Base-by-base conservation (phyloP, 2,797 vertebrate genomes). In the Acropternis orthonyx region DNA sequence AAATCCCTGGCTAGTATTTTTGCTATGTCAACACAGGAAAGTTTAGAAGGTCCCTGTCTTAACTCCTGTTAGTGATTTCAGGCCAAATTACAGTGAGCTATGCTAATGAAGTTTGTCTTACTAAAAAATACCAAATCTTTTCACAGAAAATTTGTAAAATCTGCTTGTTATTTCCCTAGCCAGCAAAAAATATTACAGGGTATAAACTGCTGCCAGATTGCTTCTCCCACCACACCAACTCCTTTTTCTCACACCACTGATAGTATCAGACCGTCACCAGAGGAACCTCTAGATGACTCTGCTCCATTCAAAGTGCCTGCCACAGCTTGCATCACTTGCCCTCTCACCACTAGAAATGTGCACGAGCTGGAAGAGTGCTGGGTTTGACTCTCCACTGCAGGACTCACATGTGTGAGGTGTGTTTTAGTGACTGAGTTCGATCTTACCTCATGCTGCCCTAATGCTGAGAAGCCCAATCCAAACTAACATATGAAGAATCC, bases 341-440 rank as follows among this genome's bases (percentile, higher is more conserved):
- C 2, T 1, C 21, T 51, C 34, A 24, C 30, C 49, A 5, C 32
- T 59, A 52, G 55, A 44, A 84, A 15, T 28, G 22, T 41, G 21
- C n/a, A 21, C 8, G 30, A 59, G 24, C 49, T 1, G 5, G 5
- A 49, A 5, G 10, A 36, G 26, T 6, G 16, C 39, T 95, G 39
- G 2, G 21, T 36, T 67, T 75, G 43, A 8, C n/a, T 41, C 39
- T 67, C 21, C 34, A 6, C 34, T 44, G 12, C 39, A 71, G 21
- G 16, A 23, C 46, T 49, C 11, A 2, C 5, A 1, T n/a, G 37
- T 10, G 5, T 2, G 0, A 83, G 7, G 13, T 52, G 17, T 16
- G 11, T 52, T 87, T 44, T 26, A 46, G n/a, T 18, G 10, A n/a
- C 58, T n/a, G 22, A 43, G 20, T 20, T 65, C 54, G 65, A 6